phyloP scores from a whole-genome alignment of 2,113 vertebrate genomes.

The Sturnus vulgaris region DNA sequence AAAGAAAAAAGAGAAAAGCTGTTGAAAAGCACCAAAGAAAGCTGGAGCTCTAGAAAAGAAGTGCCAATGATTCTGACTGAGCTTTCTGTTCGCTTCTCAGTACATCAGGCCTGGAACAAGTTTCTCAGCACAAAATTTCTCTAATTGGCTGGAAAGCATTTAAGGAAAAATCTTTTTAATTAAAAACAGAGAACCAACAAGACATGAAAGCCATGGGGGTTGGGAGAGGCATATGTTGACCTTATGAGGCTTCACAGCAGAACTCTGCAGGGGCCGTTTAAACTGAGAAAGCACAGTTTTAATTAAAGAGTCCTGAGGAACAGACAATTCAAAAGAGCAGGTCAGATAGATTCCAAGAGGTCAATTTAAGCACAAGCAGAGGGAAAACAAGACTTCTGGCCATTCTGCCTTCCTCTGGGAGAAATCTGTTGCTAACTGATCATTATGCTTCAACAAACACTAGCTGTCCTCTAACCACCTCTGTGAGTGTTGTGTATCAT shows the following conservation, averaged over 20 bases:
- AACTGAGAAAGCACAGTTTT: conserved; percentile 65
- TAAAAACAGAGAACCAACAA: conserved; percentile 62
- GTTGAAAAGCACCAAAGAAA: conserved; percentile 36
- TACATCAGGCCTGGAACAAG: conserved; percentile 43
- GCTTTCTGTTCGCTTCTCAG: conserved; percentile 50
- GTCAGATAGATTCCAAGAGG: conserved; percentile 64
- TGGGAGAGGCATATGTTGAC: conserved; percentile 65
- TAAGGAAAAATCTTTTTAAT: conserved; percentile 64
- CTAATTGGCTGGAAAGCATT: conserved; percentile 64
- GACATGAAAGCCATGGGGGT: conserved; percentile 56
- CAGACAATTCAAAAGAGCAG: conserved; percentile 61
- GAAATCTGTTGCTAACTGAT: conserved; percentile 22
- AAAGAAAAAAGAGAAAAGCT: not conserved
- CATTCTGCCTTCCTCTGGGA: conserved; percentile 25
- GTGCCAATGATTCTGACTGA: conserved; percentile 28
- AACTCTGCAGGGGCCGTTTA: conserved; percentile 62
- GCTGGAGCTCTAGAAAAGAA: conserved; percentile 19
- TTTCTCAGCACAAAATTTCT: conserved; percentile 51
- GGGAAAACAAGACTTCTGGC: conserved; percentile 45
- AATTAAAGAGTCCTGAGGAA: conserved; percentile 66
- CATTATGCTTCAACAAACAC: not conserved
- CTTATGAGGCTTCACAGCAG: conserved; percentile 64
- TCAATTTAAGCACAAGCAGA: conserved; percentile 57
- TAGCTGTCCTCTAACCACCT: not conserved
- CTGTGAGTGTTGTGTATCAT: rapidly evolving